phyloP scores from a whole-genome alignment of 2,888 invertebrate species.

The Cephus pulcher region DNA sequence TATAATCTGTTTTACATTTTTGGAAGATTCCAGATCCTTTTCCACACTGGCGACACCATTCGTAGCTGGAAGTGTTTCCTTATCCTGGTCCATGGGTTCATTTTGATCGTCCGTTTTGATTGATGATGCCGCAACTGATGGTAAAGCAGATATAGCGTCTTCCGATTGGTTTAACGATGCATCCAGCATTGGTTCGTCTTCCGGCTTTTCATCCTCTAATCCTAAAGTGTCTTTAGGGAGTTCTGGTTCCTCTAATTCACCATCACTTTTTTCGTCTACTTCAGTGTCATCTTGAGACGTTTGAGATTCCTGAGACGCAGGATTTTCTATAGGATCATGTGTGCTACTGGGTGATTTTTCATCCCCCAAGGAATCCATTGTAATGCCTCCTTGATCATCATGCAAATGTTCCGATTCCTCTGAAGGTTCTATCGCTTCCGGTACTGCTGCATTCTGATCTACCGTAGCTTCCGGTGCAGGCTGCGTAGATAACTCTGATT shows the following conservation, averaged over 20 bases:
- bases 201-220: slow-evolving; percentile 25
- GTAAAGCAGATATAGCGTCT: slow-evolving; percentile 12
- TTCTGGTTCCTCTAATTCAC: slow-evolving; percentile 22
- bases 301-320: slow-evolving; percentile 44
- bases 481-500: slow-evolving; percentile 22
- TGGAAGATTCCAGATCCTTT: slow-evolving; percentile 39
- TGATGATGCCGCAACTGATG: slow-evolving; percentile 59
- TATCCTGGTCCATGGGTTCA: slow-evolving; percentile 38
- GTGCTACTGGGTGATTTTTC: too few species aligned
- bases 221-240: slow-evolving; percentile 25
- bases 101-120: slow-evolving; percentile 35
- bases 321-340: too few species aligned
- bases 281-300: slow-evolving; percentile 42
- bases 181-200: slow-evolving; percentile 45
- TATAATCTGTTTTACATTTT: slow-evolving; percentile 35
- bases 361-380: too few species aligned
- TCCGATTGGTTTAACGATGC: slow-evolving; percentile 10
- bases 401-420: not conserved
- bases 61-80: slow-evolving; percentile 32
- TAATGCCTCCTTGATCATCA: not conserved
- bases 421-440: not conserved
- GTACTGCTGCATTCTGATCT: not conserved
- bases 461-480: slow-evolving; percentile 12
- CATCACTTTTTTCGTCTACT: slow-evolving; percentile 19
- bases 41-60: slow-evolving; percentile 44